Conservation (phyloP, 2,797 vertebrate genomes). For the Centropyge bicolor region DNA sequence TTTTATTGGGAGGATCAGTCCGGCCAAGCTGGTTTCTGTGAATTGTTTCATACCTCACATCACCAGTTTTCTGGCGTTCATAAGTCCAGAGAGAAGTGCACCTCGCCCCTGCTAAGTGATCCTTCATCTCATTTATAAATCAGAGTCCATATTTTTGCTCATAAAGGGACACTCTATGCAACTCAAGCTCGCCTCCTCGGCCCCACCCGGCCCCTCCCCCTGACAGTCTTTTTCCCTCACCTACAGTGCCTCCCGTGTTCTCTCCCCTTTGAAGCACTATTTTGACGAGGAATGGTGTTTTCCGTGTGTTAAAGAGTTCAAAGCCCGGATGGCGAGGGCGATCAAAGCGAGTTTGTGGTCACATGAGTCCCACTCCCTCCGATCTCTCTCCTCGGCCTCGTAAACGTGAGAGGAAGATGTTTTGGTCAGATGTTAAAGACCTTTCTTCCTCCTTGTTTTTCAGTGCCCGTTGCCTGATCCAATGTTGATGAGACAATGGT, state of each 20-base stretch:
- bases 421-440: constrained; percentile 41
- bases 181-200: constrained; percentile 6
- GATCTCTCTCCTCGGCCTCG: constrained; percentile 26
- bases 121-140: constrained; percentile 56
- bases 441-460: constrained; percentile 51
- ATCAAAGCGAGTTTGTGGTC: constrained; percentile 62
- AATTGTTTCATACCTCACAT: constrained; percentile 39
- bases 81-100: constrained; percentile 32
- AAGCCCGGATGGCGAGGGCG: constrained; percentile 41
- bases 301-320: constrained; percentile 68
- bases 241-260: constrained; percentile 66
- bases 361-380: constrained; percentile 28
- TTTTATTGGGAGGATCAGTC: constrained; percentile 29
- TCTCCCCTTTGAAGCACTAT: constrained; percentile 63
- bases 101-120: constrained; percentile 34
- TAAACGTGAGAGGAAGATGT: constrained; percentile 60
- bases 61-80: constrained; percentile 42
- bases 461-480: constrained; percentile 59
- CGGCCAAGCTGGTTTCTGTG: constrained; percentile 31
- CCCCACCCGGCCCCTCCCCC: constrained; percentile 44
- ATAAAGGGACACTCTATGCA: constrained; percentile 71
- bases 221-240: constrained; percentile 69
- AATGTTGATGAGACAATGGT: constrained; percentile 61
- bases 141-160: constrained; percentile 49
- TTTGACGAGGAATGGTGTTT: constrained; percentile 68